A percentile compares a stretch with the other conserved stretches of the same genome.
These are phyloP conservation scores for Hyperopisus bebe DNA, from an alignment of 2,113 vertebrate genomes.

Conservation along the genomic window DNA sequence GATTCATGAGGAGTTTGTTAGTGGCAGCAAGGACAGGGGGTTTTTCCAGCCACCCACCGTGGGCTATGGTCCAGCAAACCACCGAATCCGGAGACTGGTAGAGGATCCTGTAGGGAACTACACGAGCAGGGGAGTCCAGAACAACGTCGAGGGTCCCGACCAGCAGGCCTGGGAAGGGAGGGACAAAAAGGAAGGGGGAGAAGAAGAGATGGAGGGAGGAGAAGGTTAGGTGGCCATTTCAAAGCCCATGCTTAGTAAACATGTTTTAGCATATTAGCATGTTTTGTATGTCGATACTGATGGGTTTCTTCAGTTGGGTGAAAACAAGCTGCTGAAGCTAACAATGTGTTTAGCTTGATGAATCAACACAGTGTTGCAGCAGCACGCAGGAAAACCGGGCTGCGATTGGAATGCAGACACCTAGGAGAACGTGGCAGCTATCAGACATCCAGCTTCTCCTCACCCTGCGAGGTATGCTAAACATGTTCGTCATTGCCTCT, in stretches of 20 bases:
- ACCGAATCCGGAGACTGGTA: slow-evolving; percentile 93
- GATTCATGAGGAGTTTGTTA: not conserved
- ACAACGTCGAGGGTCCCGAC: slow-evolving; percentile 95
- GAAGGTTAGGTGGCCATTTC: not conserved
- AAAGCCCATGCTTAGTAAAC: not conserved
- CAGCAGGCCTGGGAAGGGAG: slow-evolving; percentile 70
- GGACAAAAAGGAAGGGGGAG: not conserved
- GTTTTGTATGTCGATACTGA: not conserved
- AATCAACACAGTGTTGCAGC: not conserved
- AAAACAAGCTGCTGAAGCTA: not conserved
- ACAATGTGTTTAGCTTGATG: not conserved
- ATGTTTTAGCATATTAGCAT: not conserved
- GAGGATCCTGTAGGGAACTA: slow-evolving; percentile 89
- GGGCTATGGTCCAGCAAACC: slow-evolving; percentile 89
- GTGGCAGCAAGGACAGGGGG: not conserved
- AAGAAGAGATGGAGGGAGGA: too few species aligned
- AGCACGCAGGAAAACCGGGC: not conserved
- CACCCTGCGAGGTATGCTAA: not conserved
- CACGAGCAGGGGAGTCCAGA: slow-evolving; percentile 90
- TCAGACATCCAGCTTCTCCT: not conserved
- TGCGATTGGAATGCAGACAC: not conserved
- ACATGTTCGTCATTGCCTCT: not conserved
- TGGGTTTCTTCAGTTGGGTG: not conserved
- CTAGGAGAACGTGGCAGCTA: not conserved
- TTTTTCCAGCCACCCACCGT: slow-evolving; percentile 66